Conservation (phyloP, 92 coral and sea anemone genomes). For the Phenganax marumi region DNA sequence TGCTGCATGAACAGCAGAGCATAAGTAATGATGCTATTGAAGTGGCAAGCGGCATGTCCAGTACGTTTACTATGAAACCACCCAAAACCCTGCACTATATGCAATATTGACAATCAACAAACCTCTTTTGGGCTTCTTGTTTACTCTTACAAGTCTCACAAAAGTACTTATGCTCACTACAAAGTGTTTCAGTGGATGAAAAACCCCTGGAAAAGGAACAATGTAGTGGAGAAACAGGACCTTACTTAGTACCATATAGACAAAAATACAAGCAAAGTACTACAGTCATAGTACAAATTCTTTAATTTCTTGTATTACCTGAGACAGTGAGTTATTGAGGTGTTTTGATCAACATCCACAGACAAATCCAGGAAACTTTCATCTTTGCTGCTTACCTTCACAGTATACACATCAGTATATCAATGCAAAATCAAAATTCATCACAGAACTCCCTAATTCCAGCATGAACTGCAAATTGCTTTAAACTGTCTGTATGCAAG, state of each 20-base stretch:
- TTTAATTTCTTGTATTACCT: conserved; percentile 47
- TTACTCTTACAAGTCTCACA: conserved; percentile 98
- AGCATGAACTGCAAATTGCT: no score
- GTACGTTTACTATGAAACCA: not conserved
- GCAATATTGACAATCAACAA: not conserved
- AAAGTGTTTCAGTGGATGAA: conserved; percentile 96
- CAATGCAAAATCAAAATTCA: not conserved
- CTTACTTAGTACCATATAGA: not conserved
- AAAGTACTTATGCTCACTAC: conserved; percentile 95
- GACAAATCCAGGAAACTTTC: conserved; percentile 95
- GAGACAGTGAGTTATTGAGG: conserved; percentile 94
- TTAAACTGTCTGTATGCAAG: no score
- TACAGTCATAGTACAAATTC: not conserved
- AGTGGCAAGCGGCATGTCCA: not conserved
- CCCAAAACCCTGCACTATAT: not conserved
- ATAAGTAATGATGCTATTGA: no score
- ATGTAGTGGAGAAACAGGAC: not conserved
- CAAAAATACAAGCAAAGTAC: not conserved
- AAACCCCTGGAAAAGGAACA: conserved; percentile 72
- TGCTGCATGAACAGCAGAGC: no score
- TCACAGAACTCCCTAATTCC: no score
- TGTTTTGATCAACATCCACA: conserved; percentile 97
- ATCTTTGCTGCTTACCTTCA: conserved; percentile 96
- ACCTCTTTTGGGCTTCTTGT: conserved; percentile 99
- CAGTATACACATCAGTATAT: not conserved